Percentiles rank a stretch among this genome's conserved stretches.
These are phyloP conservation scores for Pterocles burchelli DNA, from an alignment of 2,113 vertebrate genomes.

Conservation along the genomic window DNA sequence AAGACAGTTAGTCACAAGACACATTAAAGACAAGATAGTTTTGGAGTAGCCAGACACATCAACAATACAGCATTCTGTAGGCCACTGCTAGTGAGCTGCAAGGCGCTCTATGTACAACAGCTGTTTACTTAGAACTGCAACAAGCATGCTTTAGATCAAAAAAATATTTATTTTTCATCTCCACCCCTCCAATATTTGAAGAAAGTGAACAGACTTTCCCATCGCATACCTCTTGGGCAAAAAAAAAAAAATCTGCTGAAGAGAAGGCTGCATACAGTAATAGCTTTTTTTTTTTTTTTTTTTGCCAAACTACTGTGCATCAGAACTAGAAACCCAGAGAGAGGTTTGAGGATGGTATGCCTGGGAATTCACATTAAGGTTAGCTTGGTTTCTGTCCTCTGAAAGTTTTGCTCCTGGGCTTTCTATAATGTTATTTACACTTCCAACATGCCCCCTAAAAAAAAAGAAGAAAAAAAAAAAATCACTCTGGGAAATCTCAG, in stretches of 20 bases:
- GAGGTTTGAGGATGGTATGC: not conserved
- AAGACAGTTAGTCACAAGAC: not conserved
- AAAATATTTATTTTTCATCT: not conserved
- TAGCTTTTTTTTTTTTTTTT: not conserved
- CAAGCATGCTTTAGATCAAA: not conserved
- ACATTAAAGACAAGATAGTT: not conserved
- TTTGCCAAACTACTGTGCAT: not conserved
- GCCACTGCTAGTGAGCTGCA: not conserved
- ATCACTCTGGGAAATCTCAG: not conserved
- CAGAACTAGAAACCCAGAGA: not conserved
- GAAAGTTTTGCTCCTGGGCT: not conserved
- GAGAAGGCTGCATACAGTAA: not conserved
- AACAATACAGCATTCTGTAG: not conserved
- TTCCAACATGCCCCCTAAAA: not conserved
- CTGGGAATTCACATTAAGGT: not conserved
- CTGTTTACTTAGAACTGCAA: not conserved
- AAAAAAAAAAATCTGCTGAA: not conserved
- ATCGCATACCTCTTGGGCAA: not conserved
- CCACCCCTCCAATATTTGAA: not conserved
- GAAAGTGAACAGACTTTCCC: not conserved
- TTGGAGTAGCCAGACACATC: not conserved
- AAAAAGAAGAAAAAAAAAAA: not conserved
- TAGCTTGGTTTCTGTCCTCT: not conserved
- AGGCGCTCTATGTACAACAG: not conserved
- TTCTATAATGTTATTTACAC: not conserved